Conservation (phyloP, 1,140 invertebrate species). For the Hypsibius dujardini region DNA sequence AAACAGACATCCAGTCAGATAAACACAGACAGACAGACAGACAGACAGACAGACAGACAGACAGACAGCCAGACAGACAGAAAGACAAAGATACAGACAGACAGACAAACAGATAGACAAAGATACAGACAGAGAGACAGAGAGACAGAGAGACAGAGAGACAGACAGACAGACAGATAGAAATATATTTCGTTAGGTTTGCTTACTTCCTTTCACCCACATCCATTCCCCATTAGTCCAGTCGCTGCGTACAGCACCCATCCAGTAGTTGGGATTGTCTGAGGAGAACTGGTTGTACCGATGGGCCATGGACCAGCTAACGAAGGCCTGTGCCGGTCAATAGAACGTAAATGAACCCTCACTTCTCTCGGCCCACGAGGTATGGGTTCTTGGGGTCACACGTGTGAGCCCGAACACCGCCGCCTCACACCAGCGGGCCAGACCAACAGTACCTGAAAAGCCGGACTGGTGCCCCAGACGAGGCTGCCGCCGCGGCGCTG, state of each 20-base stretch:
- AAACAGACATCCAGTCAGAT: no score
- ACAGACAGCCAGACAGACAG: no score
- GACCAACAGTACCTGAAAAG: constrained; percentile 36
- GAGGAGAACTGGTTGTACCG: constrained; percentile 15
- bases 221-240: constrained; percentile 14
- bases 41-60: no score
- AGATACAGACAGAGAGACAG: no score
- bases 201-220: constrained; percentile 16
- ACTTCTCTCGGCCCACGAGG: not conserved
- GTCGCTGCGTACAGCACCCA: constrained; percentile 57
- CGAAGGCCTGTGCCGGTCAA: constrained; percentile 55
- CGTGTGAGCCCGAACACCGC: not conserved
- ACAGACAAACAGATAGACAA: no score
- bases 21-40: no score
- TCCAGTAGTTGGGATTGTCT: constrained; percentile 78
- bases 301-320: constrained; percentile 50
- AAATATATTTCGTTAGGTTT: not conserved
- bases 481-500: constrained; percentile 57
- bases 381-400: no score
- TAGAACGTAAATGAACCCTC: not conserved
- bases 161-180: no score
- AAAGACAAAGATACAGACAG: no score
- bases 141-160: no score
- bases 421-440: not conserved
- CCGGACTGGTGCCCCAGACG: constrained; percentile 79